Evolutionary conservation across 2,888 invertebrate species (phyloP).

Genomic region (Trisateles emortualis): DNA sequence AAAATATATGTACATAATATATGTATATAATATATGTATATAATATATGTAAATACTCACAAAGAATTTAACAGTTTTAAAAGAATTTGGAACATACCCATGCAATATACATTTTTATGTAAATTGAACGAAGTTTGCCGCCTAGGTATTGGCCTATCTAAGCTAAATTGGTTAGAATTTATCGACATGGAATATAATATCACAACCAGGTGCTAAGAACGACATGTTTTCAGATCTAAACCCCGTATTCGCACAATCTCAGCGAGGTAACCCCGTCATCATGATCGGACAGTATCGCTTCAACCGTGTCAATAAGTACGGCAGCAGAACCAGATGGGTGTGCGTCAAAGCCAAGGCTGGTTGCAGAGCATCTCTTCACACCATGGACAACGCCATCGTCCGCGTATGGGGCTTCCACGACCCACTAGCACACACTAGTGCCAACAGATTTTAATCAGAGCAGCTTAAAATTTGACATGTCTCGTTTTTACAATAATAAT

Average conservation of each 20-base stretch:
- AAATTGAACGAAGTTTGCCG: too few relatives aligned
- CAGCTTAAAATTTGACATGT: constrained; percentile 15
- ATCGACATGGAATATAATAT: neutral
- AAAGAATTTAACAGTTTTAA: too few relatives aligned
- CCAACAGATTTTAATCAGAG: constrained; percentile 70
- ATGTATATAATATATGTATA: too few relatives aligned
- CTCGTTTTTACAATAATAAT: constrained; percentile 34
- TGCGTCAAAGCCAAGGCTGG: constrained; percentile 83
- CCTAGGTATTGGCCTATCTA: too few relatives aligned
- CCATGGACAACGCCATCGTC: constrained; percentile 81
- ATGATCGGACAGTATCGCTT: constrained; percentile 83
- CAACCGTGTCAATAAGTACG: constrained; percentile 81
- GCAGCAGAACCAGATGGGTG: constrained; percentile 78
- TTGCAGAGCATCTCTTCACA: constrained; percentile 79
- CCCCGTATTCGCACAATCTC: constrained; percentile 80
- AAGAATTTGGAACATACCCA: too few relatives aligned
- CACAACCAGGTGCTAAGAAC: constrained; percentile 45
- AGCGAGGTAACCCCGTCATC: constrained; percentile 81
- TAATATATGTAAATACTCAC: too few relatives aligned
- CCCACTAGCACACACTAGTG: constrained; percentile 77
- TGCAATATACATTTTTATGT: too few relatives aligned
- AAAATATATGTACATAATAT: too few relatives aligned
- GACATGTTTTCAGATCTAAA: constrained; percentile 74
- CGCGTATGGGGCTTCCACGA: constrained; percentile 82
- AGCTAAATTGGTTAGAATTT: too few relatives aligned